phyloP scores from a whole-genome alignment of 2,888 invertebrate species.

The Carcina quercana region DNA sequence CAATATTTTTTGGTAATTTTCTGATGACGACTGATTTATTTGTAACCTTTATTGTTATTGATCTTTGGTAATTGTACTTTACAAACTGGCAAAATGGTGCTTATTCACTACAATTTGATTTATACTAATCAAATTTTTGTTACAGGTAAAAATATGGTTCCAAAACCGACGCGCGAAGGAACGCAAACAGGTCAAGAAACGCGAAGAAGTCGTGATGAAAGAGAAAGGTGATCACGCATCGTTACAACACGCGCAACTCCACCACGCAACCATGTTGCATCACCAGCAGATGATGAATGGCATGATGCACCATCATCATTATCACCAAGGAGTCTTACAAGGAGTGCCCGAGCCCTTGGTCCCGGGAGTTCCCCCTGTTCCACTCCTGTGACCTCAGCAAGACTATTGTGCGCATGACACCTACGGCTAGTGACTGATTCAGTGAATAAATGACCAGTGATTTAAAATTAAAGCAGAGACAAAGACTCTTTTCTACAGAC shows the following conservation, averaged over 20 bases:
- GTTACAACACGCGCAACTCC: constrained; percentile 65
- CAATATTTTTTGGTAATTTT: too few species aligned
- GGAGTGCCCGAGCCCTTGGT: constrained; percentile 67
- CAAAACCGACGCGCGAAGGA: constrained; percentile 96
- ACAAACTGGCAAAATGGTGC: too few species aligned
- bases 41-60: too few species aligned
- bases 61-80: too few species aligned
- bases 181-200: constrained; percentile 90
- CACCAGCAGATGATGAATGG: constrained; percentile 72
- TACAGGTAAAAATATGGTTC: constrained; percentile 86
- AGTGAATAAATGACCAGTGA: constrained; percentile 15
- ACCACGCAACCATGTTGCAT: constrained; percentile 70
- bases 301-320: constrained; percentile 69
- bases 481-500: constrained; percentile 22
- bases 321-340: constrained; percentile 67
- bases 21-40: too few species aligned
- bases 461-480: constrained; percentile 6
- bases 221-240: constrained; percentile 73
- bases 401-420: constrained; percentile 44
- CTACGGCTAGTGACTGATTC: constrained; percentile 28
- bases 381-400: constrained; percentile 68
- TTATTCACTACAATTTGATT: too few species aligned
- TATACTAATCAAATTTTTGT: constrained; percentile 15
- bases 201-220: constrained; percentile 80
- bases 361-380: constrained; percentile 59